These are phyloP conservation scores for Drosophila nebulosa DNA, from an alignment of 1,140 invertebrate genomes.

Conservation along the genomic window DNA sequence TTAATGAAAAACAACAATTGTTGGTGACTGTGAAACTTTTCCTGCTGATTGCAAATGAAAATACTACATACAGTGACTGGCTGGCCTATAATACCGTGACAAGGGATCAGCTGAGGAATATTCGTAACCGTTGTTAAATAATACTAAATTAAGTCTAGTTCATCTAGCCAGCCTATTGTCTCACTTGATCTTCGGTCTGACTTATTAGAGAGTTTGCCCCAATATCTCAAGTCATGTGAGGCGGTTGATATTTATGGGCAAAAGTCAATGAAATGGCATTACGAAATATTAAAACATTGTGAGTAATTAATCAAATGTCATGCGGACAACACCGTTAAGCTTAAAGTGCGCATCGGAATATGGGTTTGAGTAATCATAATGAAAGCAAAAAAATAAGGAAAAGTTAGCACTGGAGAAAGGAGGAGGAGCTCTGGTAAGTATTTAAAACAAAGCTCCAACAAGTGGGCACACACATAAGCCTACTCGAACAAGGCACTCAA, in stretches of 20 bases:
- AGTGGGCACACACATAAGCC: constrained; percentile 43
- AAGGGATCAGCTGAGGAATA: no score
- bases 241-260: constrained; percentile 21
- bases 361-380: constrained; percentile 38
- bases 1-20: no score
- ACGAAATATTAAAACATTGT: constrained; percentile 27
- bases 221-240: not conserved
- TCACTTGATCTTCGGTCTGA: not conserved
- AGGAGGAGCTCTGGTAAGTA: constrained; percentile 7
- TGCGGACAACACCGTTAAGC: constrained; percentile 56
- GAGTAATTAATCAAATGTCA: constrained; percentile 66
- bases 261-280: constrained; percentile 28
- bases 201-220: constrained; percentile 14
- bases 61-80: no score
- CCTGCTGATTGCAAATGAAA: no score
- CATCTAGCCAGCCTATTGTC: no score
- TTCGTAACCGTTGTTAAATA: no score
- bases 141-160: no score
- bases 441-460: constrained; percentile 54
- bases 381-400: constrained; percentile 21
- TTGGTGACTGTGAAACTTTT: no score
- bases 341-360: constrained; percentile 39
- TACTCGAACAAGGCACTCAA: constrained; percentile 46
- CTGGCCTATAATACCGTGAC: no score
- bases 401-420: no score